These are phyloP conservation scores for Pseudochirops cupreus DNA, from an alignment of 2,797 vertebrate genomes.

Conservation along the genomic window DNA sequence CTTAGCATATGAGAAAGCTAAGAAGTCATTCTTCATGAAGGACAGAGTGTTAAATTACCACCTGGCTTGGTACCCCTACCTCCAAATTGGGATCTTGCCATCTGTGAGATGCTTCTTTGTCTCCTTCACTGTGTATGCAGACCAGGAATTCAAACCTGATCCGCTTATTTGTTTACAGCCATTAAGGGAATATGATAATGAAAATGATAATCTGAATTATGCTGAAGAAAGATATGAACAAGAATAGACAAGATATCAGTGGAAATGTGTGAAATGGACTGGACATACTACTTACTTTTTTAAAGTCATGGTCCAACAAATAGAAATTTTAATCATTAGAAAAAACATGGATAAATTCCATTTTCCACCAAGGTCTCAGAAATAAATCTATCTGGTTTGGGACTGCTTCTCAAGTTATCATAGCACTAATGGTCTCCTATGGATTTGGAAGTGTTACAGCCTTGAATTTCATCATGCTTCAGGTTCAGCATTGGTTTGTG, in stretches of 20 bases:
- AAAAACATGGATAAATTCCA: slow-evolving; percentile 81
- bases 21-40: slow-evolving; percentile 80
- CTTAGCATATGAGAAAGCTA: slow-evolving; percentile 80
- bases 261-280: slow-evolving; percentile 71
- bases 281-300: slow-evolving; percentile 80
- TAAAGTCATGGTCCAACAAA: slow-evolving; percentile 83
- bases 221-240: slow-evolving; percentile 78
- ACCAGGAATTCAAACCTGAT: slow-evolving; percentile 74
- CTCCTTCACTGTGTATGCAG: slow-evolving; percentile 76
- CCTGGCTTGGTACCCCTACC: slow-evolving; percentile 75
- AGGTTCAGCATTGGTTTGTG: slow-evolving; percentile 82
- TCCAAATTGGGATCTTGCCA: slow-evolving; percentile 78
- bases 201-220: slow-evolving; percentile 64
- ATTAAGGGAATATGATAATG: slow-evolving; percentile 40
- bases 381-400: slow-evolving; percentile 78
- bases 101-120: slow-evolving; percentile 77
- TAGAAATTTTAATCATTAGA: slow-evolving; percentile 80
- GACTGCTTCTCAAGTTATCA: slow-evolving; percentile 76
- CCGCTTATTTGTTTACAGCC: slow-evolving; percentile 66
- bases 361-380: slow-evolving; percentile 82
- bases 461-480: slow-evolving; percentile 80
- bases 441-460: slow-evolving; percentile 71
- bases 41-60: slow-evolving; percentile 80
- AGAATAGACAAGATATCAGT: slow-evolving; percentile 80
- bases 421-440: slow-evolving; percentile 75